Base-by-base conservation (phyloP, 2,888 invertebrate species). In the Parelbella ahira region DNA sequence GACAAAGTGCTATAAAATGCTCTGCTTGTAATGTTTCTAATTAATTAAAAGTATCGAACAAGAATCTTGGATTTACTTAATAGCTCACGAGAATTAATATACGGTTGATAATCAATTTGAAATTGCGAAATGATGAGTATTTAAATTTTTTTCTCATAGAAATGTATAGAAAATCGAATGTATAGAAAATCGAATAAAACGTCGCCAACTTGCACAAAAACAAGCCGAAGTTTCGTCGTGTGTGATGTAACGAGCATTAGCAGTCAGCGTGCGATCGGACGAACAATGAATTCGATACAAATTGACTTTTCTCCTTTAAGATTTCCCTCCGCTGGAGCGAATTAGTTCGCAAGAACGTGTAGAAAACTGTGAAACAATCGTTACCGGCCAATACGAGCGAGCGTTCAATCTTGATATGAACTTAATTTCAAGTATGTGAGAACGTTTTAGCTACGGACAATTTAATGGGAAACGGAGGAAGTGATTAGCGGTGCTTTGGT, bases 201-300 rank as follows among this genome's bases (percentile, higher is more conserved):
- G n/a, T n/a, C n/a, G n/a, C n/a, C n/a, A n/a, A n/a, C n/a, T n/a
- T n/a, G n/a, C n/a, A n/a, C n/a, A n/a, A n/a, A n/a, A n/a, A n/a
- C n/a, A n/a, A n/a, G n/a, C n/a, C n/a, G n/a, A 9, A 29, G 29
- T 33, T 27, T 19, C 33, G 9, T 25, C 8, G 18, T 19, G 9
- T 33, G 27, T 41, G 33, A 33, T 41, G 41, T 41, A 41, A 41
- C 21, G n/a, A n/a, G n/a, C n/a, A 20, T 33, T 19, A 28, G 19
- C 23, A 36, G 23, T 23, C 36, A 15, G 28, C 41, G 42, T 43
- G 42, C 29, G 36, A 43, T 18, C 34, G 28, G 49, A 50, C 49
- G 50, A 50, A 36, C 36, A 48, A 52, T 48, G 48, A 53, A 68
- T 70, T 64, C 51, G 44, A 62, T 67, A 68, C 49, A 54, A 61